These are phyloP conservation scores for Aphodius granarius DNA, from an alignment of 2,888 invertebrate genomes.

Conservation along the genomic window DNA sequence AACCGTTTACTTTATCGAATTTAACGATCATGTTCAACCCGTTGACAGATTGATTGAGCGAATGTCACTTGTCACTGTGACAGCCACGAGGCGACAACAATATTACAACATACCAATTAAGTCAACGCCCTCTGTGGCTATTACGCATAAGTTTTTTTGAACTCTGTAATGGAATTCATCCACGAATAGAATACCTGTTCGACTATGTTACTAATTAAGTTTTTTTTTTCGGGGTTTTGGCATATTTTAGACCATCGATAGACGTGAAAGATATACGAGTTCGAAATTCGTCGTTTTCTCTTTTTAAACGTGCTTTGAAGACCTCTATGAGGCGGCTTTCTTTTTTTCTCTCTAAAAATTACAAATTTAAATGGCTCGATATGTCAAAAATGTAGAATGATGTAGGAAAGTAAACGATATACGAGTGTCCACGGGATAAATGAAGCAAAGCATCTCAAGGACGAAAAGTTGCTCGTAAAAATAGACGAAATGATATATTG, in stretches of 20 bases:
- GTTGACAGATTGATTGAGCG: neutral
- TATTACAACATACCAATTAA: neutral
- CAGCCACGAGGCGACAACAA: too few species aligned
- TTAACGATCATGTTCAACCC: neutral
- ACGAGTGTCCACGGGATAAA: neutral
- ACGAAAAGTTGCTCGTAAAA: neutral
- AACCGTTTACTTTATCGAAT: neutral
- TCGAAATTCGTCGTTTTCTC: conserved; percentile 14
- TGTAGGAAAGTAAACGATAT: conserved; percentile 19
- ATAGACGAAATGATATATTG: neutral
- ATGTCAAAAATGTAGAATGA: conserved; percentile 23
- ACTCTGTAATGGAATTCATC: neutral
- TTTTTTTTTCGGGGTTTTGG: neutral
- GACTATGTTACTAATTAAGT: too few species aligned
- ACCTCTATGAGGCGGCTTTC: neutral
- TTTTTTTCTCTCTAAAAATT: conserved; percentile 17
- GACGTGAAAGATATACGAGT: neutral
- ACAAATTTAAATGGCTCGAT: conserved; percentile 20
- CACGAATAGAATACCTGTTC: too few species aligned
- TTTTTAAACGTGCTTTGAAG: conserved; percentile 7
- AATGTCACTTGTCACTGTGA: neutral
- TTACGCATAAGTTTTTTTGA: neutral
- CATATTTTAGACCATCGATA: neutral
- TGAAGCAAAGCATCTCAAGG: neutral
- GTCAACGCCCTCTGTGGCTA: neutral